Base-by-base conservation (phyloP, 1,140 invertebrate genomes). In the Arctopsyche grandis region DNA sequence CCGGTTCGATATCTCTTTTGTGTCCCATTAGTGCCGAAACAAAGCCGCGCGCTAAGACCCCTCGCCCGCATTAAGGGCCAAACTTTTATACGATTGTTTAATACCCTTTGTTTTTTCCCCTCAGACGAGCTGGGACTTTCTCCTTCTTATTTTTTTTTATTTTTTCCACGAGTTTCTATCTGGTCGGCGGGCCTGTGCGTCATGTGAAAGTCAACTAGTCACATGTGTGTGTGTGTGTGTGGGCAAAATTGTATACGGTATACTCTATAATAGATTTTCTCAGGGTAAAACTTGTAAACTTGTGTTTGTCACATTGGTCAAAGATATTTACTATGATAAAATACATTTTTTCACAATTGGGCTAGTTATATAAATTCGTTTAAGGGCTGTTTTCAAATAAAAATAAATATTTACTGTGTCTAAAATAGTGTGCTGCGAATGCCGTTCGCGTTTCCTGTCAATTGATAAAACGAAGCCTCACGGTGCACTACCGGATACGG, bases 81-180 rank as follows among this genome's bases (percentile, higher is more conserved):
- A 75, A 76, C 74, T 76, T 76, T 76, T 76, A 76, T 76, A 76
- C 74, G 74, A 29, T 63, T 63, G 74, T 76, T 75, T 75, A 76
- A 76, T 76, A 58, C 74, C 43, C 46, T 21, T 21, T 14, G 16
- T 24, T 63, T 76, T 76, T 44, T 22, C 38, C 56, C 10, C 19
- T 58, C 16, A 21, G 24, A 24, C 63, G 22, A 66, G 3, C 19
- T 66, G 24, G 63, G 21, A 21, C 24, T 66, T 1, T 66, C 12
- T 66, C 10, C 7, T 1, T 26, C 9, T 52, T 26, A 66, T 24
- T 66, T 66, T 66, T 66, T 26, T 66, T 66, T n/a, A n/a, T 60
- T 60, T 19, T 19, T 10, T 3, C 12, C 10, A 19, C 9, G 16
- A 1, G 14, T 60, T 60, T 60, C 56, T 60, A 60, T 60, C 56